Evolutionary conservation across 1,140 invertebrate species (phyloP).

Genomic region (Hypothenemus hampei): DNA sequence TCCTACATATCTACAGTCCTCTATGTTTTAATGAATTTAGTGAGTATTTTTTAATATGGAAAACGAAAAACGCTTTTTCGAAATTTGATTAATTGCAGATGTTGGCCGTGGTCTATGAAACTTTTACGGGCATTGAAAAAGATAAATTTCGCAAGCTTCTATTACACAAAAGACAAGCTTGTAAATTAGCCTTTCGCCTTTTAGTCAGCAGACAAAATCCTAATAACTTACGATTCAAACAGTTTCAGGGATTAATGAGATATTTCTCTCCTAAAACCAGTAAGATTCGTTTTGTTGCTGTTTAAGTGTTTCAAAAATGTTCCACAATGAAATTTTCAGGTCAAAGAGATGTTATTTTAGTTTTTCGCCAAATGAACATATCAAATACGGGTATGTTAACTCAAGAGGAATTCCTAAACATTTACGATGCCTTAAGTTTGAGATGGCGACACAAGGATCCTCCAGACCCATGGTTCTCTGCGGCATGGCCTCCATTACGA

Average conservation of each 20-base stretch:
- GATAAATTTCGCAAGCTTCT: constrained; percentile 82
- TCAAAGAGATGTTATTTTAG: constrained; percentile 70
- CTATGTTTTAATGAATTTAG: constrained; percentile 88
- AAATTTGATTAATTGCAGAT: too few species aligned
- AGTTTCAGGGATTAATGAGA: constrained; percentile 77
- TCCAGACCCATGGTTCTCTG: constrained; percentile 65
- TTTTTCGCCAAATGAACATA: constrained; percentile 74
- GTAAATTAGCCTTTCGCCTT: constrained; percentile 75
- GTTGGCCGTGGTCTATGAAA: constrained; percentile 87
- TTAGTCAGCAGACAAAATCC: constrained; percentile 70
- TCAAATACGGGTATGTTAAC: constrained; percentile 61
- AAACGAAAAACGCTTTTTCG: neutral
- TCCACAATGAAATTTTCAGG: constrained; percentile 53
- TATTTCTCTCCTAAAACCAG: constrained; percentile 72
- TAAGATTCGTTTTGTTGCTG: constrained; percentile 1
- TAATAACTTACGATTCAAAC: constrained; percentile 62
- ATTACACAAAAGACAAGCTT: constrained; percentile 78
- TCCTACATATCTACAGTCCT: constrained; percentile 74
- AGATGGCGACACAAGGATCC: constrained; percentile 68
- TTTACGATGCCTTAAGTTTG: constrained; percentile 71
- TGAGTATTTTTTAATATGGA: constrained; percentile 44
- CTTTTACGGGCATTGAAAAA: constrained; percentile 82
- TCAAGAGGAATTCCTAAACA: constrained; percentile 69
- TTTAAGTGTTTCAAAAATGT: too few species aligned
- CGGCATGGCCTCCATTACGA: constrained; percentile 56